Percentiles rank a stretch among this genome's conserved stretches.
These are phyloP conservation scores for Characodon lateralis DNA, from an alignment of 2,797 vertebrate genomes.

Conservation along the genomic window DNA sequence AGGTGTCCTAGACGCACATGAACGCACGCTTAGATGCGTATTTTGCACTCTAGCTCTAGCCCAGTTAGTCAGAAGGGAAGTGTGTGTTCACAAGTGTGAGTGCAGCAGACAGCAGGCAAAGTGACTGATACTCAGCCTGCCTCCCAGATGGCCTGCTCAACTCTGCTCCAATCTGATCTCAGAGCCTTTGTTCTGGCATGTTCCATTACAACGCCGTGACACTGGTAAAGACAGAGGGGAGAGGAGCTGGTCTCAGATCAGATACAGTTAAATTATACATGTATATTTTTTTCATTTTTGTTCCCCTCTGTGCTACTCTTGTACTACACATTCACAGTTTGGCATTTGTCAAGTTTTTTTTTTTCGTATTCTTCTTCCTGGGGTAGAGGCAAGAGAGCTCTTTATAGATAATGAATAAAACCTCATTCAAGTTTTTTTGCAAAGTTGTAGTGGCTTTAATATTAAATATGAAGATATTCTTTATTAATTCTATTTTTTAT, in stretches of 20 bases:
- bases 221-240: slow-evolving; percentile 79
- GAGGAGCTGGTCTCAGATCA: slow-evolving; percentile 80
- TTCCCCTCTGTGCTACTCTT: slow-evolving; percentile 64
- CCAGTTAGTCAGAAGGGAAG: slow-evolving; percentile 68
- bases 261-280: slow-evolving; percentile 79
- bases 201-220: slow-evolving; percentile 80
- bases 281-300: slow-evolving; percentile 47
- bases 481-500: slow-evolving; percentile 31
- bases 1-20: slow-evolving; percentile 39
- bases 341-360: slow-evolving; percentile 62
- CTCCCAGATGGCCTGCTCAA: slow-evolving; percentile 83
- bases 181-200: slow-evolving; percentile 82
- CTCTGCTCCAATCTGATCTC: slow-evolving; percentile 81
- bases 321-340: slow-evolving; percentile 61
- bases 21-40: slow-evolving; percentile 38
- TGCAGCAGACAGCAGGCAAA: slow-evolving; percentile 79
- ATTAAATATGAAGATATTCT: slow-evolving; percentile 43
- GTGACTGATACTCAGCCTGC: slow-evolving; percentile 80
- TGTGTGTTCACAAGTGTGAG: slow-evolving; percentile 65
- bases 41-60: slow-evolving; percentile 48
- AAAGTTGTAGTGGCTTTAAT: slow-evolving; percentile 25
- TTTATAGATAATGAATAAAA: slow-evolving; percentile 30
- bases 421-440: slow-evolving; percentile 40
- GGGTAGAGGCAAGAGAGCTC: slow-evolving; percentile 38
- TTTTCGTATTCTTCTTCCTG: slow-evolving; percentile 9